Evolutionary conservation across 2,113 vertebrate genomes (phyloP).

Genomic region (Myxocyprinus asiaticus): DNA sequence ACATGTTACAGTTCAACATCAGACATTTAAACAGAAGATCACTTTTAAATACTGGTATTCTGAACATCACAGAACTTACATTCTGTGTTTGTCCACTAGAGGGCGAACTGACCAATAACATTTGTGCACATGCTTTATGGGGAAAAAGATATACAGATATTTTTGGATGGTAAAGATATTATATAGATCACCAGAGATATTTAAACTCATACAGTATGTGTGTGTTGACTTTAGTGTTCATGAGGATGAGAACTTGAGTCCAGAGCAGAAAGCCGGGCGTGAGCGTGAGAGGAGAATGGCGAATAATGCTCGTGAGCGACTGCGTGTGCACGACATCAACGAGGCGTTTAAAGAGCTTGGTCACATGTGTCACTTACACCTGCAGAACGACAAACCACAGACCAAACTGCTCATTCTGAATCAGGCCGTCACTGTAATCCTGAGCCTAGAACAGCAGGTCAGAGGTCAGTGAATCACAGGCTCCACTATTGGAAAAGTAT

Average conservation of each 20-base stretch:
- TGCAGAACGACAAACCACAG: constrained; percentile 97
- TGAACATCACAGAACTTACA: too few species aligned
- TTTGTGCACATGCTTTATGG: too few species aligned
- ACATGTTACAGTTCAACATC: too few species aligned
- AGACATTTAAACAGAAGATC: too few species aligned
- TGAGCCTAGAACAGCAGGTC: constrained; percentile 96
- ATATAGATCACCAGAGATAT: too few species aligned
- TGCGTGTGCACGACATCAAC: constrained; percentile 94
- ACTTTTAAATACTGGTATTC: too few species aligned
- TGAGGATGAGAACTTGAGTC: constrained; percentile 93
- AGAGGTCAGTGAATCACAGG: constrained; percentile 80
- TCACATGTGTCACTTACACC: constrained; percentile 94
- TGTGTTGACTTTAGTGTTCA: constrained; percentile 41
- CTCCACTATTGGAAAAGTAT: too few species aligned
- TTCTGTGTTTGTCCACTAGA: too few species aligned
- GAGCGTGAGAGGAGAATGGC: constrained; percentile 93
- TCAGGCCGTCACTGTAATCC: constrained; percentile 64
- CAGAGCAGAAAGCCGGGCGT: constrained; percentile 93
- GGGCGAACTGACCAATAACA: too few species aligned
- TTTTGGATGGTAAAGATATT: too few species aligned
- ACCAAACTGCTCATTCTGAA: constrained; percentile 96
- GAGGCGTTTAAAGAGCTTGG: constrained; percentile 98
- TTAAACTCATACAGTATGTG: neutral
- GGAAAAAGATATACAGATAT: too few species aligned
- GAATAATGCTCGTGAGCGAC: constrained; percentile 92